Evolutionary conservation across 2,888 invertebrate genomes (phyloP), one percentile per base, ranked within the genome.

Genomic region (Megalurothrips usitatus): DNA sequence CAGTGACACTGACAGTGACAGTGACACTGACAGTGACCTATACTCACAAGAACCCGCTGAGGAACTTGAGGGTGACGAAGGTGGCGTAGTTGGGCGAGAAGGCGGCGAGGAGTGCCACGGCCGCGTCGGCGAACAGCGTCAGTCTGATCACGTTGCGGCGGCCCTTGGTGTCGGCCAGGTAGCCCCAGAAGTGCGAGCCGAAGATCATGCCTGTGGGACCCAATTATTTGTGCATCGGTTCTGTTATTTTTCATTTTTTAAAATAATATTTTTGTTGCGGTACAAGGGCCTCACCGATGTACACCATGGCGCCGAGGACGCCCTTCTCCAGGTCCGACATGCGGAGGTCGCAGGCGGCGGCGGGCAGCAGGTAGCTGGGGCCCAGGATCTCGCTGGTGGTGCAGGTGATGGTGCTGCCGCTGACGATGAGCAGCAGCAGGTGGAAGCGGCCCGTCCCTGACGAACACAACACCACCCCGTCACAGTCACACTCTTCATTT

Each of bases 111-210:
- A 93, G 84, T 78, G 93, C 92, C 83, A 92, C 91, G 58, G 92
- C 83, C 0, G 90, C 91, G 79, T 94, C 91, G 12, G 90, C 85
- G 79, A 93, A 85, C 85, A 92, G 92, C 0, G 94, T 94, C 85
- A 90, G 89, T 48, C 92, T 87, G 84, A 95, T 88, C 81, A 94
- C 89, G 85, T 90, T 91, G 83, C 90, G 90, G 82, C 93, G 89
- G 12, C 94, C 94, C 82, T 92, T 89, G 0, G 92, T 92, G 85
- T 94, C 94, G 0, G 94, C 92, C 10, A 94, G 86, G 85, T 92
- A 94, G 0, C 94, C 94, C 95, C 95, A 95, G 6, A 93, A 83
- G 85, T 93, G 89, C 0, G 93, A 92, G 68, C 94, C 93, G 0
- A 90, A 89, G 84, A 93, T 92, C 93, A 94, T 94, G 28, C 94